Evolutionary conservation across 2,888 invertebrate species (phyloP), one percentile per base, ranked within the genome.

Genomic region (Crioceris asparagi): DNA sequence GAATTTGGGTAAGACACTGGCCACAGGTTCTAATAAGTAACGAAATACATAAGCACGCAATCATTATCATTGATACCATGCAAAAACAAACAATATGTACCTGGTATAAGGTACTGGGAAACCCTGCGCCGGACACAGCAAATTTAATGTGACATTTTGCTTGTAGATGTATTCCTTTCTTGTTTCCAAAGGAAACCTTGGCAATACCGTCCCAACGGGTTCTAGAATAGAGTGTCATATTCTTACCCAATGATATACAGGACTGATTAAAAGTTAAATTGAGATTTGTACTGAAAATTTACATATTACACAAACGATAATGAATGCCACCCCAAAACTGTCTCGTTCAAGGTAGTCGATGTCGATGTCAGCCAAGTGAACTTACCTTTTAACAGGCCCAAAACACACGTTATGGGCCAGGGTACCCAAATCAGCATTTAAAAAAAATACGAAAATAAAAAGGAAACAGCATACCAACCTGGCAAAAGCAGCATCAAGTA

Each of bases 171-270:
- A 67, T 32, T 62, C 61, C 50, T 62, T 72, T 63, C 68, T 66
- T 54, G 70, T 75, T 68, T 82, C 80, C 68, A 79, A 72, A 41
- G 82, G 79, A 62, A 83, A 80, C 70, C 83, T 83, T 49, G 79
- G 80, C 43, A 55, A 44, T 40, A 71, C 71, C 43, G 66, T 70
- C 42, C 69, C 71, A 49, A 70, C 64, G 18, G 70, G 70, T 51
- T 70, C 69, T 69, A 57, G 34, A 51, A 56, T 39, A 41, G n/a
- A n/a, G n/a, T n/a, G n/a, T n/a, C n/a, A n/a, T n/a, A n/a, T n/a
- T n/a, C n/a, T n/a, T n/a, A n/a, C n/a, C n/a, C n/a, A n/a, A n/a
- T n/a, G n/a, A n/a, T n/a, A n/a, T n/a, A n/a, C n/a, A n/a, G n/a
- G n/a, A n/a, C n/a, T 29, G 30, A 19, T 35, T 37, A 37, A 33